phyloP scores from a whole-genome alignment of 2,113 vertebrate genomes.

The Alectura lathami region DNA sequence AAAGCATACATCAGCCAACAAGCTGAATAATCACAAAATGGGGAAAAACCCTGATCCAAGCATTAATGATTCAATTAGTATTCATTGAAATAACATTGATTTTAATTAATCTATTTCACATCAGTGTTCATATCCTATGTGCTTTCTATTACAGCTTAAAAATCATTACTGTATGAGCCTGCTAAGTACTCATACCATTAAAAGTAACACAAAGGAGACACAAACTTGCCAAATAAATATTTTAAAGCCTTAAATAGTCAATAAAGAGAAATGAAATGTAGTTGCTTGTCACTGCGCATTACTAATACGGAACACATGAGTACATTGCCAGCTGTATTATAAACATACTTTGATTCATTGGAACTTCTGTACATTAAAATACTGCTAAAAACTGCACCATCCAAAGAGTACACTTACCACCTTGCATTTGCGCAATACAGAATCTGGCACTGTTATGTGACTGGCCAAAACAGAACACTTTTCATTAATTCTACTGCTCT shows the following conservation, averaged over 20 bases:
- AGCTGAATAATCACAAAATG: slow-evolving; percentile 74
- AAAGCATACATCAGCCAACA: slow-evolving; percentile 61
- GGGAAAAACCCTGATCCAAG: slow-evolving; percentile 69
- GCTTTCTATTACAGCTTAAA: slow-evolving; percentile 56
- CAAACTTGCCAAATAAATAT: slow-evolving; percentile 37
- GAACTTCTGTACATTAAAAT: slow-evolving; percentile 24
- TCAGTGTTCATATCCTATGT: slow-evolving; percentile 54
- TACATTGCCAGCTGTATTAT: neutral
- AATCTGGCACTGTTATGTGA: neutral
- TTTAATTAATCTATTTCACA: slow-evolving; percentile 76
- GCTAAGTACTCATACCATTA: slow-evolving; percentile 43
- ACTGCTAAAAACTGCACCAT: neutral
- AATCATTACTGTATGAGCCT: slow-evolving; percentile 46
- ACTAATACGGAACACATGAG: neutral
- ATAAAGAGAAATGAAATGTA: slow-evolving; percentile 43
- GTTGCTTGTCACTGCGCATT: neutral
- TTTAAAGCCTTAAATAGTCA: slow-evolving; percentile 35
- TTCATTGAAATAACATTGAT: slow-evolving; percentile 75
- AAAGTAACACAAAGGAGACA: slow-evolving; percentile 45
- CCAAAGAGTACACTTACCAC: neutral
- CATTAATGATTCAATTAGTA: slow-evolving; percentile 76
- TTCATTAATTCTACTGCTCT: neutral
- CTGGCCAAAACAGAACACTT: slow-evolving; percentile 13
- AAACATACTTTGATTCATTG: neutral
- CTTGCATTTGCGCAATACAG: neutral